These are phyloP conservation scores for Callopanchax toddi DNA, from an alignment of 2,113 vertebrate genomes.

Conservation along the genomic window DNA sequence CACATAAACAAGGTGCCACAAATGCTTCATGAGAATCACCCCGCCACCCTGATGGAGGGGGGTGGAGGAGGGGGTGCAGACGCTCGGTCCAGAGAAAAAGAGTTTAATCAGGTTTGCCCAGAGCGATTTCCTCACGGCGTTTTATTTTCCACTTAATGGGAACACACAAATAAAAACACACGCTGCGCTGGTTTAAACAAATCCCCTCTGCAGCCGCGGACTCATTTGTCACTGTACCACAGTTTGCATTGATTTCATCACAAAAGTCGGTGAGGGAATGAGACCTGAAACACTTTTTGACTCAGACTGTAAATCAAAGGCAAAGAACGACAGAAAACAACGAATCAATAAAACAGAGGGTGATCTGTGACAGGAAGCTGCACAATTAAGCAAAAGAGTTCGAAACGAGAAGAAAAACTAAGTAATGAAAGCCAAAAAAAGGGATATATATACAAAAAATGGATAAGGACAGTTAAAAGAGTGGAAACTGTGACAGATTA, in stretches of 20 bases:
- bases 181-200: constrained; percentile 10
- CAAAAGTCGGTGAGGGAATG: background rate
- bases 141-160: constrained; percentile 32
- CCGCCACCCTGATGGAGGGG: constrained; percentile 34
- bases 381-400: background rate
- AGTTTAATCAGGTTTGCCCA: constrained; percentile 43
- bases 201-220: constrained; percentile 19
- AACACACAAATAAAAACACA: constrained; percentile 38
- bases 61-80: constrained; percentile 11
- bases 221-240: constrained; percentile 25
- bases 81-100: constrained; percentile 27
- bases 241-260: constrained; percentile 24
- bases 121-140: constrained; percentile 26
- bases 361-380: no score
- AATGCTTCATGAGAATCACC: constrained; percentile 15
- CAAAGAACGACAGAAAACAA: no score
- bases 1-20: background rate
- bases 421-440: background rate
- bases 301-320: no score
- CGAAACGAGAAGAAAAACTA: background rate
- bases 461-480: no score
- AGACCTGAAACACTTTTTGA: background rate
- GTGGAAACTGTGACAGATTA: no score
- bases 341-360: no score
- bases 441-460: constrained; percentile 3